A percentile compares a stretch with the other conserved stretches of the same genome.
phyloP scores from a whole-genome alignment of 2,888 invertebrate species.

The Trachelus iudaicus region DNA sequence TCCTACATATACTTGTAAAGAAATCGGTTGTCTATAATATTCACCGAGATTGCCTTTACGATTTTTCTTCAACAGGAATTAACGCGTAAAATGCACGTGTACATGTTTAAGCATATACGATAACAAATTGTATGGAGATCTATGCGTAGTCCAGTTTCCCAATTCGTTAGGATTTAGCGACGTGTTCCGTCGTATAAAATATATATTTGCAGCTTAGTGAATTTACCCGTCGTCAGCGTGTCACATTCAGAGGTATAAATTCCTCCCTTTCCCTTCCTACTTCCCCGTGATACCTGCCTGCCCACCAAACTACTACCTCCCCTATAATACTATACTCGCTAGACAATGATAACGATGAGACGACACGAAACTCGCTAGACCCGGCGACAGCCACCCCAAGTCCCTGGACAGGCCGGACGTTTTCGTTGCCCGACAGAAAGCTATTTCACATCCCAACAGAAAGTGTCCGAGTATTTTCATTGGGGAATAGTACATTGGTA shows the following conservation, averaged over 20 bases:
- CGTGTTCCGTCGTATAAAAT: background rate
- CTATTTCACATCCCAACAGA: background rate
- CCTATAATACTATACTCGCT: background rate
- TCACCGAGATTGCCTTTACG: no score
- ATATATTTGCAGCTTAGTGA: background rate
- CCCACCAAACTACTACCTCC: background rate
- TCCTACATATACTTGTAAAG: no score
- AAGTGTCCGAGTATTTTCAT: background rate
- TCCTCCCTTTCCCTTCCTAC: background rate
- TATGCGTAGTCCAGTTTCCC: background rate
- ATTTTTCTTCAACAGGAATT: background rate
- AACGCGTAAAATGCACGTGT: background rate
- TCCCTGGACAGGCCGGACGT: background rate
- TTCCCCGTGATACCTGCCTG: background rate
- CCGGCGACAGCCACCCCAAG: background rate
- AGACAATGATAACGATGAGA: background rate
- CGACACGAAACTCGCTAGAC: background rate
- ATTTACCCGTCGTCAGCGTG: background rate
- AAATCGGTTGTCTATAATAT: no score
- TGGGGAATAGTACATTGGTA: background rate
- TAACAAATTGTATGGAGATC: background rate
- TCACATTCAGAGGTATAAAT: background rate
- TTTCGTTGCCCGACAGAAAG: background rate
- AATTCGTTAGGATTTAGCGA: background rate
- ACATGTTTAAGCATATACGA: background rate